Base-by-base conservation (phyloP, 2,888 invertebrate species). In the Polia nebulosa region DNA sequence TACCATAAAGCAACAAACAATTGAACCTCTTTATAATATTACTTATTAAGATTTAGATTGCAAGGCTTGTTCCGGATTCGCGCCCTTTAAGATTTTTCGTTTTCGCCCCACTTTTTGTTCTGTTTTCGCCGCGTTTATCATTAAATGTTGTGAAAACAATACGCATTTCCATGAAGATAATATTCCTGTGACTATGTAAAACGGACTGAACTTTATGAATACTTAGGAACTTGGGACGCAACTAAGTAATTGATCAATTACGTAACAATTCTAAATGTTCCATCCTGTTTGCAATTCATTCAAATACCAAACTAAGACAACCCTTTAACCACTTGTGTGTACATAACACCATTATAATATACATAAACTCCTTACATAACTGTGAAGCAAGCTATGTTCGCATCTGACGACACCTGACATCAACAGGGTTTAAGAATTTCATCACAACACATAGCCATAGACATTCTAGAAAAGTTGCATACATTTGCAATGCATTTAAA, bases 311-410 rank as follows among this genome's bases (percentile, higher is more conserved):
- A 66, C 44, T 41, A 60, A 60, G 27, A 53, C 29, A 25, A 52
- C 36, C 47, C 68, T 58, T 17, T 27, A 39, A 45, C 34, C 17
- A 25, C 2, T 44, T 1, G 15, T 49, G 45, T 49, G 3, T 34
- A 36, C 44, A 39, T 76, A 39, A 49, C 60, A 8, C 27, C 47
- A 71, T 52, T 36, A 39, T 61, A 25, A 53, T 39, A 52, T 44
- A 32, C 20, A n/a, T 25, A 51, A 49, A 11, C 25, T 45, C 22
- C 39, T 76, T 76, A 76, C 45, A 72, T 72, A 76, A 76, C 22
- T 55, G 34, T 47, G 55, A 51, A 17, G 73, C 32, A 72, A 65
- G 52, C 7, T 51, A 20, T 36, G 63, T 6, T 47, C 55, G 32
- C 41, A 56, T 47, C 39, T 69, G 59, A 25, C 51, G 56, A 70